Conservation (phyloP, 2,113 vertebrate genomes). For the Illadopsis cleaveri region DNA sequence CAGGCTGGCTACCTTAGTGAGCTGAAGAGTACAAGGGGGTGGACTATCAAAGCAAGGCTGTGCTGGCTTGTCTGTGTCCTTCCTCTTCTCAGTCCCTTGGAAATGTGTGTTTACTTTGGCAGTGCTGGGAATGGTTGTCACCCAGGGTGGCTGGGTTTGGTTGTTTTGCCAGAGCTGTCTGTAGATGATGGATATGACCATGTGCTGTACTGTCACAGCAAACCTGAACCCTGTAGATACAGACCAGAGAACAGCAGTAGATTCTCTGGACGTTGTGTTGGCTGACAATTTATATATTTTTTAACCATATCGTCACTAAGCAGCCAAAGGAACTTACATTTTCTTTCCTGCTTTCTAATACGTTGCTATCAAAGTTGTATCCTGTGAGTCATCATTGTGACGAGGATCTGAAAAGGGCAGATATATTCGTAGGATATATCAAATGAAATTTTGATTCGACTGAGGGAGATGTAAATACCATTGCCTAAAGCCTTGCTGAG, state of each 20-base stretch:
- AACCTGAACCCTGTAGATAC: background rate
- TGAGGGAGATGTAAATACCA: background rate
- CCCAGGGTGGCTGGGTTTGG: background rate
- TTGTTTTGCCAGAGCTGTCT: background rate
- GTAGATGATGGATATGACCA: background rate
- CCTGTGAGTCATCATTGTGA: slow-evolving; percentile 13
- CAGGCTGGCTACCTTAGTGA: background rate
- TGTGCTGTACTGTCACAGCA: rapidly evolving
- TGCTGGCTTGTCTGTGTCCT: background rate
- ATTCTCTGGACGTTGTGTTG: background rate
- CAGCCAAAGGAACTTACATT: background rate
- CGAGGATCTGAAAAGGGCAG: slow-evolving; percentile 32
- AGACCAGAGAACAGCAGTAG: background rate
- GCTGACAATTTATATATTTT: background rate
- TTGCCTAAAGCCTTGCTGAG: background rate
- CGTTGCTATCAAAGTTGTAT: background rate
- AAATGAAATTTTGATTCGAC: background rate
- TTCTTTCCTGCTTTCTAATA: background rate
- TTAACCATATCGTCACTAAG: background rate
- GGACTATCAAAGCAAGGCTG: background rate
- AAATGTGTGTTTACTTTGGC: background rate
- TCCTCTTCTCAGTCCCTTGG: background rate
- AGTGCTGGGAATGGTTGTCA: background rate
- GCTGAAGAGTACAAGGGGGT: background rate
- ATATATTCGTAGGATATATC: background rate